These are phyloP conservation scores for Connochaetes taurinus DNA, from an alignment of 2,113 vertebrate genomes.

Conservation along the genomic window DNA sequence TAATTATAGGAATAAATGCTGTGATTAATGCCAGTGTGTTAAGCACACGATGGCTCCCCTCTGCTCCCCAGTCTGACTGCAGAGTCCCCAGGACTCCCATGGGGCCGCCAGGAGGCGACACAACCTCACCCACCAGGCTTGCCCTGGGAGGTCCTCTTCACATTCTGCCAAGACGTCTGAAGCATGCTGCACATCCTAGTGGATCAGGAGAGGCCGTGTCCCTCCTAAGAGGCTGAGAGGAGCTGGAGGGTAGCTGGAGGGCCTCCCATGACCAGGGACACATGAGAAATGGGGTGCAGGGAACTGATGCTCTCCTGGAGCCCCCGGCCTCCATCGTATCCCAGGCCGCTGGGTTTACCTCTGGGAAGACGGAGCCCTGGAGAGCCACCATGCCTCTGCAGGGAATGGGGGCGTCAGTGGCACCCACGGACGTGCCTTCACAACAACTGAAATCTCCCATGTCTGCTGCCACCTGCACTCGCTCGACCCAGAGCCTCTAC, in stretches of 20 bases:
- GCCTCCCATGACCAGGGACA: fast-evolving
- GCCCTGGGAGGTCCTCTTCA: fast-evolving
- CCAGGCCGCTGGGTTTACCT: fast-evolving
- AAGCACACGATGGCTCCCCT: fast-evolving
- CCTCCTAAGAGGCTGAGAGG: too few species aligned
- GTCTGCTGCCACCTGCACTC: not conserved
- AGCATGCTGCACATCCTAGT: fast-evolving
- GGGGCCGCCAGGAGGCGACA: fast-evolving
- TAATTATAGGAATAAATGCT: not conserved
- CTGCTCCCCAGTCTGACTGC: not conserved
- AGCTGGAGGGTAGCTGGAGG: not conserved
- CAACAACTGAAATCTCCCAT: fast-evolving
- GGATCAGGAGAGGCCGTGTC: fast-evolving
- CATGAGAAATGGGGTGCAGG: fast-evolving
- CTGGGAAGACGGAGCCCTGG: not conserved
- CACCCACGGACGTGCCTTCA: fast-evolving
- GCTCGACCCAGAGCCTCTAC: too few species aligned
- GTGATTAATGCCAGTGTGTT: fast-evolving
- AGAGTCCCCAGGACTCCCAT: not conserved
- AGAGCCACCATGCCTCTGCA: not conserved
- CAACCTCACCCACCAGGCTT: too few species aligned
- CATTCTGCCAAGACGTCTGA: fast-evolving
- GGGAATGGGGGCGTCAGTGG: fast-evolving
- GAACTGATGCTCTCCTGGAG: not conserved
- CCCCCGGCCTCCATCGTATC: fast-evolving